Evolutionary conservation across 1,140 invertebrate species (phyloP).

Genomic region (Ruditapes philippinarum): DNA sequence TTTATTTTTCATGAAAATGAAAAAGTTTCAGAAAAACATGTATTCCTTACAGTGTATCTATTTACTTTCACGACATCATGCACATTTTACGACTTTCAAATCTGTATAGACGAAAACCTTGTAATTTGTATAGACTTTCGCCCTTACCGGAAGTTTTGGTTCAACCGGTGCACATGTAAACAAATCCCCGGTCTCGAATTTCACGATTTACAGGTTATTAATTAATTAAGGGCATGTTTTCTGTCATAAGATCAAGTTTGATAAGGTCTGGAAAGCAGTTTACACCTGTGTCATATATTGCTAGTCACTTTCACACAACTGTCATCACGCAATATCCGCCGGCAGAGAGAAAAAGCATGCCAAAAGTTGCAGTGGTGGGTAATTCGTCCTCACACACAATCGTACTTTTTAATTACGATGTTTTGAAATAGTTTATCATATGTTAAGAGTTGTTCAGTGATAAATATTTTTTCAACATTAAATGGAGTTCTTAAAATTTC

Average conservation of each 20-base stretch:
- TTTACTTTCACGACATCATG: too few relatives aligned
- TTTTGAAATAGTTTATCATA: too few relatives aligned
- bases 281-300: not conserved
- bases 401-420: too few relatives aligned
- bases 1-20: too few relatives aligned
- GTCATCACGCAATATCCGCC: conserved; percentile 6
- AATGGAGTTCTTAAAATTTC: too few relatives aligned
- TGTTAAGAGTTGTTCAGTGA: too few relatives aligned
- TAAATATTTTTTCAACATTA: too few relatives aligned
- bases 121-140: too few relatives aligned
- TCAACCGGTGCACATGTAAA: not conserved
- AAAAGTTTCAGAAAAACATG: too few relatives aligned
- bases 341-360: not conserved
- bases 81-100: too few relatives aligned
- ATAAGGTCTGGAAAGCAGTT: not conserved
- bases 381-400: conserved; percentile 11
- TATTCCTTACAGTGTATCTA: too few relatives aligned
- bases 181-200: not conserved
- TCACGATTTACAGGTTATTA: not conserved
- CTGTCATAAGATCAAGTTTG: not conserved
- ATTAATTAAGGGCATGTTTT: conserved; percentile 44
- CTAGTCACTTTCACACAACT: conserved; percentile 11
- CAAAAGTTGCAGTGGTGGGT: conserved; percentile 64
- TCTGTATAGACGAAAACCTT: too few relatives aligned
- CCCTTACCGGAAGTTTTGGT: not conserved